Conservation (phyloP, 2,888 invertebrate genomes). For the Sarcophaga subvicina region DNA sequence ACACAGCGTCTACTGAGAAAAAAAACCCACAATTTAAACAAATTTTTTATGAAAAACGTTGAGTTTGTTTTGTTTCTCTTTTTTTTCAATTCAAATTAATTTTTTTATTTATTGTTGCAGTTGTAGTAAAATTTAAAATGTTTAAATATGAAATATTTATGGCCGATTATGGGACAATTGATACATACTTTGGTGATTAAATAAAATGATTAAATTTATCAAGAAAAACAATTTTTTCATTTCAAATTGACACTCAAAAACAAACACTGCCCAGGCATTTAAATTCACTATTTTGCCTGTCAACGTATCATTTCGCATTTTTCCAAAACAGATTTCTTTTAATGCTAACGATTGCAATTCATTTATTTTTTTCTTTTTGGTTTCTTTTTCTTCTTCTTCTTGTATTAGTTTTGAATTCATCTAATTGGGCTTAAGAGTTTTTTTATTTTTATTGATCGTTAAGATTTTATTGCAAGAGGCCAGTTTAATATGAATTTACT, state of each 20-base stretch:
- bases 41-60: constrained; percentile 11
- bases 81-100: not conserved
- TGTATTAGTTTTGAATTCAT: constrained; percentile 9
- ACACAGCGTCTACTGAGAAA: not conserved
- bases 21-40: not conserved
- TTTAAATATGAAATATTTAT: constrained; percentile 22
- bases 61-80: not conserved
- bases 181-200: not conserved
- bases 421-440: constrained; percentile 16
- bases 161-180: not conserved
- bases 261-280: constrained; percentile 16
- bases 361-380: too few species aligned
- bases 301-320: constrained; percentile 25
- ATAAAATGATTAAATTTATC: not conserved
- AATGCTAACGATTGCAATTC: not conserved
- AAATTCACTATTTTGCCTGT: constrained; percentile 23
- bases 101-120: too few species aligned
- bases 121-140: not conserved
- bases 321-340: constrained; percentile 7
- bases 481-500: not conserved
- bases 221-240: not conserved
- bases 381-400: not conserved
- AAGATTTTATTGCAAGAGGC: not conserved
- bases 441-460: constrained; percentile 10
- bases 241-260: constrained; percentile 14